Conservation (phyloP, 2,888 invertebrate genomes). For the Suillia variegata region DNA sequence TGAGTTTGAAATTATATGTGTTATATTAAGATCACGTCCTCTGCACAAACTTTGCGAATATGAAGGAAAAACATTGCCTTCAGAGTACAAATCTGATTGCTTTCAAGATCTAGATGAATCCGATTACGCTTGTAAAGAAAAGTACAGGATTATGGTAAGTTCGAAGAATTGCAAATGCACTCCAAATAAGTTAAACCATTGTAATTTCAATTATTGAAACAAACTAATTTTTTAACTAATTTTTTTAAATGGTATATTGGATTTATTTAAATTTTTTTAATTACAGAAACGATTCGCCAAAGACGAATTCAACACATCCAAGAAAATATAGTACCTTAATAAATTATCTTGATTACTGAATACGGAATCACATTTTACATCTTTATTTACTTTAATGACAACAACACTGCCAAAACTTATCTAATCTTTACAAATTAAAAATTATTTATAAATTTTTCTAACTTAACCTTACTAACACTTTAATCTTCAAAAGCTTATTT, state of each 20-base stretch:
- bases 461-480: not conserved
- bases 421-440: not conserved
- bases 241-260: conserved; percentile 8
- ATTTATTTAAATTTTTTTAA: conserved; percentile 35
- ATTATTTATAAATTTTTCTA: not conserved
- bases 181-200: not conserved
- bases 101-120: conserved; percentile 81
- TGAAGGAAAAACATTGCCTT: conserved; percentile 72
- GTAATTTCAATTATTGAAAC: not conserved
- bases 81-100: conserved; percentile 78
- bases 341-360: conserved; percentile 10
- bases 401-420: not conserved
- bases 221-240: not conserved
- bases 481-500: not conserved
- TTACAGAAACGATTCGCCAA: conserved; percentile 65
- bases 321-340: conserved; percentile 31
- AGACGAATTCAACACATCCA: conserved; percentile 50
- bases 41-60: conserved; percentile 76
- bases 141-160: conserved; percentile 78
- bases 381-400: conserved; percentile 2
- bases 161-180: not conserved
- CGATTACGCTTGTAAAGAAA: conserved; percentile 80
- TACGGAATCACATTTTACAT: conserved; percentile 23
- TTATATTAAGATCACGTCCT: conserved; percentile 66
- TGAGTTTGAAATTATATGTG: not conserved